Evolutionary conservation across 2,888 invertebrate genomes (phyloP).

Genomic region (Perizoma affinitatum): DNA sequence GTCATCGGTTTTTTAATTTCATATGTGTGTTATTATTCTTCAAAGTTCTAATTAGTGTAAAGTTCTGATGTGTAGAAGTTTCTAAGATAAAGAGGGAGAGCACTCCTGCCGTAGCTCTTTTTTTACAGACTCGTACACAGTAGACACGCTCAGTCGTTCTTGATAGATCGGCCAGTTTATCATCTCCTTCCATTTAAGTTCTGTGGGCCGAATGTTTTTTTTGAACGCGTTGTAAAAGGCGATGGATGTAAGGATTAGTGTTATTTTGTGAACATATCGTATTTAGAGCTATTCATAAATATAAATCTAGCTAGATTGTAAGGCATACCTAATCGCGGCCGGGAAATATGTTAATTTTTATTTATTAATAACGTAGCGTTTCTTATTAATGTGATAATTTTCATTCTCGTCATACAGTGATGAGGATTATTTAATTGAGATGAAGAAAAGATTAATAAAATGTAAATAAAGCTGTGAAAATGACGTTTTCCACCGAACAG

Average conservation of each 20-base stretch:
- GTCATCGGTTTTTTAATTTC: no score
- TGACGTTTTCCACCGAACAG: slow-evolving; percentile 46
- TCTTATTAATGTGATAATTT: background rate
- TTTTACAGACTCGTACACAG: no score
- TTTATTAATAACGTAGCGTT: slow-evolving; percentile 27
- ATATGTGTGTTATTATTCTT: no score
- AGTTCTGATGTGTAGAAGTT: no score
- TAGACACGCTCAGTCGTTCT: no score
- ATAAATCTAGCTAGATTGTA: slow-evolving; percentile 4
- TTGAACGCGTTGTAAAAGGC: background rate
- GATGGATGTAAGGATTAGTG: slow-evolving; percentile 1
- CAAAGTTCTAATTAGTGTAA: no score
- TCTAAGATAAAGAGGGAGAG: no score
- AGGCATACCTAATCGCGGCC: slow-evolving; percentile 14
- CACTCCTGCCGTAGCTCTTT: no score
- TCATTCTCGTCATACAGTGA: background rate
- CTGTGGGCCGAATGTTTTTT: background rate
- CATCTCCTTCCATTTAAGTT: background rate
- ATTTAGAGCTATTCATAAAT: background rate
- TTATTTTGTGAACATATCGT: background rate
- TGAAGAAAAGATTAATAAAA: slow-evolving; percentile 5
- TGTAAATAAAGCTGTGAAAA: slow-evolving; percentile 34
- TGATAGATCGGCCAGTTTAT: no score
- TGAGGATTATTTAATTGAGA: slow-evolving; percentile 2
- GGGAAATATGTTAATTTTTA: slow-evolving; percentile 25